These are phyloP conservation scores for Gibbula magus DNA, from an alignment of 2,888 invertebrate species.

Conservation along the genomic window DNA sequence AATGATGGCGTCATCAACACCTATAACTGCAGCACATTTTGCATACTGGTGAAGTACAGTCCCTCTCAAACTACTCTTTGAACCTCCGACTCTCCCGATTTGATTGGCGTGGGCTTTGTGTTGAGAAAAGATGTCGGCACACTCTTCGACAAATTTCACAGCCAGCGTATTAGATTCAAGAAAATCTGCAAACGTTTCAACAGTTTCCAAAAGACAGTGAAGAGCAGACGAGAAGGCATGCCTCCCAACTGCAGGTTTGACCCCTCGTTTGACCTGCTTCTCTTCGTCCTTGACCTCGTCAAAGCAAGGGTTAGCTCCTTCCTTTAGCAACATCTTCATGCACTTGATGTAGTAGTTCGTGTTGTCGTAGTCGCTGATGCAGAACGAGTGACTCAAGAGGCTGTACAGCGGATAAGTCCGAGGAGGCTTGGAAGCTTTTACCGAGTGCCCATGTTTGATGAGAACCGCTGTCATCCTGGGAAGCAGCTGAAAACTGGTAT, in stretches of 20 bases:
- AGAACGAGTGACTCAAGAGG: constrained; percentile 59
- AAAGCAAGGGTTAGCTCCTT: constrained; percentile 67
- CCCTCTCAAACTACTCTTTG: constrained; percentile 46
- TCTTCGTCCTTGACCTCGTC: constrained; percentile 54
- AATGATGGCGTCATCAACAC: constrained; percentile 52
- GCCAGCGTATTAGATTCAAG: constrained; percentile 51
- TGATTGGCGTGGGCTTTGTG: constrained; percentile 42
- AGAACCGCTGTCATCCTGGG: constrained; percentile 54
- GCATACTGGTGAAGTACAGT: constrained; percentile 60
- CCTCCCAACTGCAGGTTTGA: constrained; percentile 27
- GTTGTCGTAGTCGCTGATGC: constrained; percentile 56
- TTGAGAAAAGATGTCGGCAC: constrained; percentile 50
- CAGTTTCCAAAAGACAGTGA: constrained; percentile 60
- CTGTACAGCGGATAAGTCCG: constrained; percentile 69
- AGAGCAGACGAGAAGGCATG: constrained; percentile 50
- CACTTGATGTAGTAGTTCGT: constrained; percentile 59
- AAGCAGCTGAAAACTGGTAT: not conserved
- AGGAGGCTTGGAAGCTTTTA: constrained; percentile 54
- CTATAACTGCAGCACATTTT: constrained; percentile 54
- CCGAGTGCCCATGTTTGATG: constrained; percentile 57
- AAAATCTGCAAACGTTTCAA: constrained; percentile 52
- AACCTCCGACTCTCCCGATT: constrained; percentile 44
- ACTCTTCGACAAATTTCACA: constrained; percentile 48
- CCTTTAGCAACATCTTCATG: constrained; percentile 54
- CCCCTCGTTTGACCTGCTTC: constrained; percentile 26